Percentiles rank a stretch among this genome's conserved stretches.
Evolutionary conservation across 2,113 vertebrate genomes (phyloP).

Genomic region (Oreochromis spilurus): DNA sequence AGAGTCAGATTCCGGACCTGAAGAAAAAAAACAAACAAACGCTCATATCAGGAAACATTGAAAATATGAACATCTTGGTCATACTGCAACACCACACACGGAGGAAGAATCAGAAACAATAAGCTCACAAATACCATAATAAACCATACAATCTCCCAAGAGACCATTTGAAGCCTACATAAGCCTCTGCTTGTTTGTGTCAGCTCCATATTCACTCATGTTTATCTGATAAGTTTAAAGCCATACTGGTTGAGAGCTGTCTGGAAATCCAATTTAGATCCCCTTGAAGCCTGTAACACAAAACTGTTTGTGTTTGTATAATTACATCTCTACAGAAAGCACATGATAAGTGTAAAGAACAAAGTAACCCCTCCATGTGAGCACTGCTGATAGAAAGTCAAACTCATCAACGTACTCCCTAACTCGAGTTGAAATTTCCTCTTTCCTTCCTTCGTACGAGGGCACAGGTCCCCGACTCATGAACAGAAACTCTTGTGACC

Average conservation of each 20-base stretch:
- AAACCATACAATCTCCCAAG: background rate
- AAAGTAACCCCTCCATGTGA: background rate
- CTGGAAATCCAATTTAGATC: background rate
- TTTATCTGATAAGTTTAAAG: background rate
- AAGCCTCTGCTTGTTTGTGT: background rate
- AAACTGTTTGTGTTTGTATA: background rate
- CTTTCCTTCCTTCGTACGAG: background rate
- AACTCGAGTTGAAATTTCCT: background rate
- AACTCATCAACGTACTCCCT: background rate
- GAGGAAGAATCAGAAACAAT: background rate
- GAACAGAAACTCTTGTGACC: background rate
- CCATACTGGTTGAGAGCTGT: background rate
- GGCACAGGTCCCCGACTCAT: background rate
- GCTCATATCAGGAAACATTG: background rate
- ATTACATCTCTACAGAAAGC: background rate
- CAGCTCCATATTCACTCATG: background rate
- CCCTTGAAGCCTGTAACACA: background rate
- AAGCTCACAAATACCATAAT: background rate
- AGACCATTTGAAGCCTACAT: background rate
- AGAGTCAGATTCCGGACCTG: conserved; percentile 92
- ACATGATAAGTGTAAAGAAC: background rate
- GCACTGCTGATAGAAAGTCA: background rate
- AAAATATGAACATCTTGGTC: background rate
- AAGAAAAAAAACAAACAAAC: conserved; percentile 35
- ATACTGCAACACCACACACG: background rate